Conservation (phyloP, 2,888 invertebrate genomes). For the Microctonus hyperodae region DNA sequence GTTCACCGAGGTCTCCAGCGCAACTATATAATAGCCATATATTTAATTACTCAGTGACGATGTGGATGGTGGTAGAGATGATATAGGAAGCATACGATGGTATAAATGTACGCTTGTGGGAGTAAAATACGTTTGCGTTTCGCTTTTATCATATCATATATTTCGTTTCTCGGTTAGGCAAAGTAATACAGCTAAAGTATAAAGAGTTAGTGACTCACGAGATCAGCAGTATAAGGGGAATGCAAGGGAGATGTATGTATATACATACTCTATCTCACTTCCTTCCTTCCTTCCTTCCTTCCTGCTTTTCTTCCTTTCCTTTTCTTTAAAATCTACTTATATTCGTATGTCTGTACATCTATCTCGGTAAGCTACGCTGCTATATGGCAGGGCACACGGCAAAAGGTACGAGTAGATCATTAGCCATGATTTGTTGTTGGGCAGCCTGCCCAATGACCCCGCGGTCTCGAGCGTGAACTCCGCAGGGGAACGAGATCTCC, state of each 20-base stretch:
- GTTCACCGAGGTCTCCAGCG: conserved; percentile 6
- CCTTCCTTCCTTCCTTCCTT: conserved; percentile 29
- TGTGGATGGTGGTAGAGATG: conserved; percentile 17
- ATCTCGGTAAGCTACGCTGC: conserved; percentile 45
- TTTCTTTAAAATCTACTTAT: background rate
- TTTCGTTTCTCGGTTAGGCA: background rate
- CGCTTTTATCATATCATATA: conserved; percentile 20
- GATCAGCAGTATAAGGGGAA: conserved; percentile 10
- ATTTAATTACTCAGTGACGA: conserved; percentile 38
- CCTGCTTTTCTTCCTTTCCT: background rate
- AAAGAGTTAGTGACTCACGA: background rate
- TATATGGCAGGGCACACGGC: conserved; percentile 47
- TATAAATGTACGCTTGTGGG: conserved; percentile 19
- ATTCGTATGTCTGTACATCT: conserved; percentile 13
- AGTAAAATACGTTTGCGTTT: conserved; percentile 8
- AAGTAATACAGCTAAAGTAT: background rate
- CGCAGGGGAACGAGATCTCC: conserved; percentile 40
- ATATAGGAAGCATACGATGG: conserved; percentile 16
- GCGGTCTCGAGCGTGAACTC: conserved; percentile 47
- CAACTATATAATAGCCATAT: conserved; percentile 19
- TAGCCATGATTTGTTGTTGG: conserved; percentile 64
- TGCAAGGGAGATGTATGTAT: too few species aligned
- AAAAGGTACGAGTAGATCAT: conserved; percentile 59
- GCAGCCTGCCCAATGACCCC: conserved; percentile 63
- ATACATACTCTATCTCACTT: conserved; percentile 16